Evolutionary conservation across 2,797 vertebrate genomes (phyloP), one percentile per base, ranked within the genome.

Genomic region (Typhlichthys eigenmanni): DNA sequence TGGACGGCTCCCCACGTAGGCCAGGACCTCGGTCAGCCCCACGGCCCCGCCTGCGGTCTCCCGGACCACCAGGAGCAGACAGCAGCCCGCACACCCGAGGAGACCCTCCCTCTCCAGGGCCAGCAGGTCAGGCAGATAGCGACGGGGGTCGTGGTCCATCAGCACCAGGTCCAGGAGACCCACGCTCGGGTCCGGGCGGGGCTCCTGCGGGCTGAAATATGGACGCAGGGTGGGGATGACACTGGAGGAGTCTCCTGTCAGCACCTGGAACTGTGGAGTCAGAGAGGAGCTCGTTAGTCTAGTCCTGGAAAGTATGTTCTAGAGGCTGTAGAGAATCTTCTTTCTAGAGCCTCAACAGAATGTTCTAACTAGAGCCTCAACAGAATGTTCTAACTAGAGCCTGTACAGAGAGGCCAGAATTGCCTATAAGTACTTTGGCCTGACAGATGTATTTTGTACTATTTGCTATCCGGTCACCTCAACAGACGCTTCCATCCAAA

Each of bases 141-240:
- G 78, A 19, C 67, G 64, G 2, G 76, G 80, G 32, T 87, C 62
- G 0, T 91, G 88, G 74, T 92, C 90, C 90, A 93, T 91, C 47
- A 93, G 69, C 46, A 92, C 81, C 56, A 93, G 75, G 54, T 67
- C 57, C 47, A 91, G 63, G 0, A 59, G 62, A 6, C 49, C 60
- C 1, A 66, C 38, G 46, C 58, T 62, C 6, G 53, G 55, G 1
- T 67, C 46, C 24, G 13, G 4, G 2, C 13, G 57, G 24, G 9
- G 13, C 5, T 72, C 43, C 12, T 29, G 16, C 51, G 53, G 48
- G 11, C 74, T 75, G 2, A 87, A 60, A 8, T 64, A 29, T 1
- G 66, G 16, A 4, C 0, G 24, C 63, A 92, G 43, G 0, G 45
- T 59, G 3, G 74, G 64, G 47, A 92, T 88, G 71, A 80, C 86